Base-by-base conservation (phyloP, 2,888 invertebrate genomes). In the Camptogramma bilineatum region DNA sequence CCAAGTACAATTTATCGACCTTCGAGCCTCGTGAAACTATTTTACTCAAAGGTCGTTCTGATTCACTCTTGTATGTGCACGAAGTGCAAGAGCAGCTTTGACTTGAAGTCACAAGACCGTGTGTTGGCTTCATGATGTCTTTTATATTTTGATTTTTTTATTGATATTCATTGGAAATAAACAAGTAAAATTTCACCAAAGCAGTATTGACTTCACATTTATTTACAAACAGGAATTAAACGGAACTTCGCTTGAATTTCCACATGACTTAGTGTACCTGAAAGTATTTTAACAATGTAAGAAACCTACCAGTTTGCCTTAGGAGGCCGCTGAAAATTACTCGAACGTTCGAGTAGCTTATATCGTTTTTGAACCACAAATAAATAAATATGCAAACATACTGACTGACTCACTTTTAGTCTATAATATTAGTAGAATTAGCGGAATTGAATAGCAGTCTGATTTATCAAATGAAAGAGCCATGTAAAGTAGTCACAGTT, bases 71-170 rank as follows among this genome's bases (percentile, higher is more conserved):
- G 47, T 79, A 80, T 31, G 74, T 48, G 62, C 82, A 86, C 9
- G 82, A 83, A 24, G 80, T 77, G 69, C 84, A 85, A 3, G 83
- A 83, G 68, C 85, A 86, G 48, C 76, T 80, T 18, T 71, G 72
- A 51, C 75, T 77, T 1, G 71, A 63, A 21, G 65, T 64, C 2
- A 71, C 64, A 19, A 67, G 69, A 42, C 71, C 76, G 42, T 73
- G 72, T 39, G 69, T 51, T 34, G 52, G 50, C 61, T 65, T 65
- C 65, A 61, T 65, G 21, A 58, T 21, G 75, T 68, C 72, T 79
- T 82, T 82, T 83, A 82, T 53, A 2, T 68, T 2, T 8, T 17
- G 4, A 48, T 46, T 50, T 54, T 16, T 48, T 58, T 53, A n/a
- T 63, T 58, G 17, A 60, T 44, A 62, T 46, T 67, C 62, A 71